Evolutionary conservation across 1,140 invertebrate genomes (phyloP).

Genomic region (Mamestra configurata): DNA sequence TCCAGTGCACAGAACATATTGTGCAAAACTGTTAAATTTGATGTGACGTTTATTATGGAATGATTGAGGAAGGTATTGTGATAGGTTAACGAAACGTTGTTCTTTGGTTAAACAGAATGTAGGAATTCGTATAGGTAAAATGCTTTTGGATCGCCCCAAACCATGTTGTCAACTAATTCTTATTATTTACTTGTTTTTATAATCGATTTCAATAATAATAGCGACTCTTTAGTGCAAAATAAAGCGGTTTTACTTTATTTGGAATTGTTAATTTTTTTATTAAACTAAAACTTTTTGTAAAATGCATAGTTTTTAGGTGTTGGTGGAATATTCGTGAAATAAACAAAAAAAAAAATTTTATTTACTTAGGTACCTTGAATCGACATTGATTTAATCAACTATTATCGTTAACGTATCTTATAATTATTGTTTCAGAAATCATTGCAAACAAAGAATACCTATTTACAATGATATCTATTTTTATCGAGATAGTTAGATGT

Average conservation of each 20-base stretch:
- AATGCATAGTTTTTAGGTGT: no score
- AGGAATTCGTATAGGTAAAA: no score
- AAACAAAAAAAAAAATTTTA: background rate
- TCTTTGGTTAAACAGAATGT: conserved; percentile 1
- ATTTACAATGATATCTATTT: no score
- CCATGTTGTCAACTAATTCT: background rate
- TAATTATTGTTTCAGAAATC: background rate
- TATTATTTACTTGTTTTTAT: background rate
- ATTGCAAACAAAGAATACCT: background rate
- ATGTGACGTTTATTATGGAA: conserved; percentile 72
- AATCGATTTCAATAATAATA: background rate
- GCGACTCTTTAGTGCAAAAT: no score
- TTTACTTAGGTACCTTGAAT: background rate
- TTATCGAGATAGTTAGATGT: background rate
- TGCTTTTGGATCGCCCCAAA: background rate
- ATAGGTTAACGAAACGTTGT: conserved; percentile 10
- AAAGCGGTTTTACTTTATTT: no score
- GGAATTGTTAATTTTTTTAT: no score
- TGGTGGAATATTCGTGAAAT: no score
- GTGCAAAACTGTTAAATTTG: conserved; percentile 66
- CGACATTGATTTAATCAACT: background rate
- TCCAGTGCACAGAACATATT: conserved; percentile 61
- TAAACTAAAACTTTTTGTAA: no score
- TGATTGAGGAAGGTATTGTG: conserved; percentile 31
- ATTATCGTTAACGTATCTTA: background rate